Evolutionary conservation across 2,113 vertebrate genomes (phyloP), one percentile per base, ranked within the genome.

Genomic region (Callospermophilus lateralis): DNA sequence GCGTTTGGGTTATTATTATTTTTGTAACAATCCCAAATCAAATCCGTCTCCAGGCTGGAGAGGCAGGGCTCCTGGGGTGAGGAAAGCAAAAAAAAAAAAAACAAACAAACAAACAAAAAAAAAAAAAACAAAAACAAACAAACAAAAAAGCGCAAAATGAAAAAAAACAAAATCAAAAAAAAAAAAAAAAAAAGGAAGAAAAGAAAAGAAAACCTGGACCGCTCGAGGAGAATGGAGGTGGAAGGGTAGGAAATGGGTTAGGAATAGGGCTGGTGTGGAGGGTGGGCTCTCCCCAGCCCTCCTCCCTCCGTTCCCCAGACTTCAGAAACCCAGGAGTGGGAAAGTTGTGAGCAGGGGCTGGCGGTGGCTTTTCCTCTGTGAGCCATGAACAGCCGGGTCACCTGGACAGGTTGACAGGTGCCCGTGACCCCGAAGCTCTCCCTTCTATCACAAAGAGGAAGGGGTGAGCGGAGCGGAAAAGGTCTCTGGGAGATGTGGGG

Each of bases 1-100:
- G 97, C 92, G 77, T 98, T 98, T 98, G 98, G 98, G 97, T 98
- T 97, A 96, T 96, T 97, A 96, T 97, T 97, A 97, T 97, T 97
- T 97, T 98, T 97, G 94, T 97, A 97, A 98, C 96, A 97, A 98
- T 95, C 98, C 97, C 97, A 97, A 98, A 97, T 97, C 97, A 95
- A 97, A 97, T 97, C 92, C 0, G 96, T 97, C 94, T 98, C 94
- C 94, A 95, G 96, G 96, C 97, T 96, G 94, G 97, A 96, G 93
- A 90, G 79, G 94, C 51, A 86, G 95, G 96, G 84, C 78, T 79
- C 89, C 73, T 55, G 86, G 94, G 94, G 53, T 58, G 68, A 93
- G 87, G 61, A 94, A 51, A 90, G 80, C 16, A 86, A 68, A 78
- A 84, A 8, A 87, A n/a, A 55, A 16, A 51, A n/a, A 73, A n/a